A percentile compares a stretch with the other conserved stretches of the same genome.
phyloP scores from a whole-genome alignment of 2,888 invertebrate species.

The Nematopogon swammerdamellus region DNA sequence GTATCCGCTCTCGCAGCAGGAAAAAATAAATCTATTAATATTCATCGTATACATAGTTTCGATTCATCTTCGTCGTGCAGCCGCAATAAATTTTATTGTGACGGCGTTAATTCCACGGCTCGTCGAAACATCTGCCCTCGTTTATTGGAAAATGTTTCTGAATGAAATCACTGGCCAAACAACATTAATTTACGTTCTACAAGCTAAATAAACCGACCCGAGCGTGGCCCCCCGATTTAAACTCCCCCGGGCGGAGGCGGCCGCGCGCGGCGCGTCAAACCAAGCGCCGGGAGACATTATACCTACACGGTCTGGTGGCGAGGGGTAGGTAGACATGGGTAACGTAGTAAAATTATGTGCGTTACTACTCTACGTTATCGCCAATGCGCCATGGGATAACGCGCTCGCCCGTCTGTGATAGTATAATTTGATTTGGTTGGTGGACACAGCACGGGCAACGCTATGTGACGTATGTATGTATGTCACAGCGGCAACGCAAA shows the following conservation, averaged over 20 bases:
- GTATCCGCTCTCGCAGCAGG: no score
- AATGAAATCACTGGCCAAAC: background rate
- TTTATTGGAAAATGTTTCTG: background rate
- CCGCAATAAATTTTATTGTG: background rate
- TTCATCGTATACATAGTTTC: background rate
- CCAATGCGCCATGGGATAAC: no score
- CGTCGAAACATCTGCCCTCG: background rate
- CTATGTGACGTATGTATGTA: no score
- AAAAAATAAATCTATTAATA: background rate
- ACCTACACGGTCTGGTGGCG: background rate
- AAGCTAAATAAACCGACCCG: background rate
- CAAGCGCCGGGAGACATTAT: background rate
- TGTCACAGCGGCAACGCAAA: no score
- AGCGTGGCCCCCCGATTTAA: background rate
- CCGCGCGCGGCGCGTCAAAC: background rate
- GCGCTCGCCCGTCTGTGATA: no score
- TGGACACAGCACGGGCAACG: no score
- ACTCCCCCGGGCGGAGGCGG: background rate
- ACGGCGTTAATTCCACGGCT: background rate
- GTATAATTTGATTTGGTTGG: no score
- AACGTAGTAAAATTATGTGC: no score
- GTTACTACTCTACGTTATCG: no score
- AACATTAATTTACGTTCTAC: background rate
- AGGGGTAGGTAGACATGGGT: no score
- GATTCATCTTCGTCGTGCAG: background rate